phyloP scores from a whole-genome alignment of 2,888 invertebrate species.

The Athalia rosae region DNA sequence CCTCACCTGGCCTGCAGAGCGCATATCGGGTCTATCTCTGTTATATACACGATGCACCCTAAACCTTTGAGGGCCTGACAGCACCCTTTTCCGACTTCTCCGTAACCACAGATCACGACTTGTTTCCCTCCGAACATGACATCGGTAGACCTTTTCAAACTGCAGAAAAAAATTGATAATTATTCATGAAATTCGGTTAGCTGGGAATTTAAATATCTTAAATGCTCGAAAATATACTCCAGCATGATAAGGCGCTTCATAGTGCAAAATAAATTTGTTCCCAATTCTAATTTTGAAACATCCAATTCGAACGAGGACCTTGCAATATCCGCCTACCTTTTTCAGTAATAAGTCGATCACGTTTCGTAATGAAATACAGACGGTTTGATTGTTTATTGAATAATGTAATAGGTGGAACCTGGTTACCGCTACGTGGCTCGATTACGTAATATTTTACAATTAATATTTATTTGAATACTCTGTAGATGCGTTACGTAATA shows the following conservation, averaged over 20 bases:
- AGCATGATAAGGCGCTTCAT: too few relatives aligned
- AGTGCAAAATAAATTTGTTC: too few relatives aligned
- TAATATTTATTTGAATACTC: neutral
- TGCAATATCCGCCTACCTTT: too few relatives aligned
- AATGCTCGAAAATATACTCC: too few relatives aligned
- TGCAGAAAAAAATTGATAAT: constrained; percentile 64
- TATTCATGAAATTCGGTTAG: neutral
- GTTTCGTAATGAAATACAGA: too few relatives aligned
- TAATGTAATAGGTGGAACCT: too few relatives aligned
- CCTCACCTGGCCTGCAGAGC: constrained; percentile 92
- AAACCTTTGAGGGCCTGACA: constrained; percentile 95
- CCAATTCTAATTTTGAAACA: too few relatives aligned
- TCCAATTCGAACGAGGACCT: too few relatives aligned
- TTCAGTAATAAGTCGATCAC: too few relatives aligned
- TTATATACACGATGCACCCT: constrained; percentile 93
- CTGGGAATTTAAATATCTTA: neutral
- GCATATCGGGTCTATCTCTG: constrained; percentile 98
- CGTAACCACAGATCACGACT: constrained; percentile 96
- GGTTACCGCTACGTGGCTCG: too few relatives aligned
- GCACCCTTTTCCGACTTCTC: constrained; percentile 98
- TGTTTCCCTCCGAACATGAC: constrained; percentile 99
- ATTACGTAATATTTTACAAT: too few relatives aligned
- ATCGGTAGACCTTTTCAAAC: constrained; percentile 92
- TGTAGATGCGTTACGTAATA: constrained; percentile 3
- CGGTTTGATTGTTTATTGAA: too few relatives aligned